Evolutionary conservation across 1,140 invertebrate species (phyloP).

Genomic region (Solen grandis): DNA sequence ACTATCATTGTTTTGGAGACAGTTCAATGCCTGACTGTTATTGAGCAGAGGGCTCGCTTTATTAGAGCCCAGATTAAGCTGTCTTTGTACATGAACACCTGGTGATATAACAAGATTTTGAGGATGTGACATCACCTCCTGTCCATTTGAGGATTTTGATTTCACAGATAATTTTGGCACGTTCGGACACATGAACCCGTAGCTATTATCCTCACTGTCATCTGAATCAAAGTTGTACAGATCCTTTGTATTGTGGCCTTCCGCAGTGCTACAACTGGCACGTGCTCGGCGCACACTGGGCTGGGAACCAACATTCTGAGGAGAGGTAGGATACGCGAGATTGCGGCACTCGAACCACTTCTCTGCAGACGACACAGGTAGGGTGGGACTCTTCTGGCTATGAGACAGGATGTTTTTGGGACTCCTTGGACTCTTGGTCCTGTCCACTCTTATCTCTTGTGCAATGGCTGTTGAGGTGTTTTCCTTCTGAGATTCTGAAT

Average conservation of each 20-base stretch:
- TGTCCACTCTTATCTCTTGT: constrained; percentile 39
- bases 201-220: constrained; percentile 55
- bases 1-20: constrained; percentile 13
- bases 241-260: constrained; percentile 43
- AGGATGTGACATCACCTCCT: constrained; percentile 22
- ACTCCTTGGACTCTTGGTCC: constrained; percentile 39
- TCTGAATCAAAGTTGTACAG: constrained; percentile 57
- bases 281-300: background rate
- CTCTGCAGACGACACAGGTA: constrained; percentile 19
- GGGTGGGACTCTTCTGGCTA: constrained; percentile 40
- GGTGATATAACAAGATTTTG: constrained; percentile 54
- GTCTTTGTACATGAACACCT: constrained; percentile 49
- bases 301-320: constrained; percentile 14
- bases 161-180: constrained; percentile 49
- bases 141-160: constrained; percentile 26
- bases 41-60: constrained; percentile 54
- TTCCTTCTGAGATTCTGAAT: constrained; percentile 49
- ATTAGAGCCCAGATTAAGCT: constrained; percentile 26
- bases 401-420: constrained; percentile 45
- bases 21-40: constrained; percentile 53
- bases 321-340: constrained; percentile 18
- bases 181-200: constrained; percentile 48
- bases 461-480: constrained; percentile 17
- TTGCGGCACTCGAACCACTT: constrained; percentile 43
- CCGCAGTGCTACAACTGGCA: constrained; percentile 1